Evolutionary conservation across 1,140 invertebrate genomes (phyloP), one percentile per base, ranked within the genome.

Genomic region (Ericerus pela): DNA sequence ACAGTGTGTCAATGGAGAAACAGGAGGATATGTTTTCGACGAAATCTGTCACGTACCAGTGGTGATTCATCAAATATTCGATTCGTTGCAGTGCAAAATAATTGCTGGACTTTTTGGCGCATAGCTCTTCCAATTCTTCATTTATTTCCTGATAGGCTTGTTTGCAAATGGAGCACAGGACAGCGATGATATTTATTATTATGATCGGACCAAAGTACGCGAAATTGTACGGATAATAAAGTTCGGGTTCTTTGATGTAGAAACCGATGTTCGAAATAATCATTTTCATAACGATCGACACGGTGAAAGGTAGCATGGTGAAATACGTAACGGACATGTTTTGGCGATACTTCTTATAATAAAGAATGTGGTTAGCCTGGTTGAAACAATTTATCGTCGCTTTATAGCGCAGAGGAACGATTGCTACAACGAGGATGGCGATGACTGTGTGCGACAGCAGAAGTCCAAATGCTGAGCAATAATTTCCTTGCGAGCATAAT

Each of bases 41-140:
- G 28, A 36, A 58, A 28, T 58, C 51, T 2, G 52, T 37, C 12
- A 52, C 10, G 31, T 41, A 58, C 56, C 56, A 58, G 18, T 58
- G 56, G 12, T 58, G 51, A 28, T 58, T 52, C 56, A 53, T 53
- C 37, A 58, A 24, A 14, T 14, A 24, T 16, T 47, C 26, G 41
- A 47, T 8, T 16, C 16, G 22, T 20, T 47, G 20, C 10, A 16
- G 22, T 22, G 8, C 11, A 16, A 24, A 47, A 12, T 14, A 24
- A 24, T 24, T 20, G 20, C 14, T 22, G 4, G 26, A 10, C 8
- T 24, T 24, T 5, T 20, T 24, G 4, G 10, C 12, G 41, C 41
- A 47, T 47, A 47, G 26, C 26, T 47, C 10, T 47, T 47, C 16
- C 11, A 47, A 8, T 47, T 47, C 41, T 47, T 47, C 20, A 22